Percentiles rank a stretch among this genome's conserved stretches.
phyloP scores from a whole-genome alignment of 2,797 vertebrate genomes.

The Anomalospiza imberbis region DNA sequence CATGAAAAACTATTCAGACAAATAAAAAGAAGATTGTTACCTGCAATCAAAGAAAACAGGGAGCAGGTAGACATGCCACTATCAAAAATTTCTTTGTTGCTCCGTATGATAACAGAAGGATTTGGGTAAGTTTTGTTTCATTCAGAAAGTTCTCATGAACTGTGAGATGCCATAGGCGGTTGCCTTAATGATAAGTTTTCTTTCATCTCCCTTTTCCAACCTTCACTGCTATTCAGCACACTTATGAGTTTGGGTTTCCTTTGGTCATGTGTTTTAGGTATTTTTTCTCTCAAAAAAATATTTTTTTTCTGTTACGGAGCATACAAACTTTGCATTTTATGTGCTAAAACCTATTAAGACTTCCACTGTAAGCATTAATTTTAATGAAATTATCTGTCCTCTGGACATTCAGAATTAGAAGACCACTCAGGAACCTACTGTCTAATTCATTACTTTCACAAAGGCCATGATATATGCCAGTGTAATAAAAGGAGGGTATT shows the following conservation, averaged over 20 bases:
- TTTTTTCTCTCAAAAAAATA: background rate
- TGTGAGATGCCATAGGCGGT: background rate
- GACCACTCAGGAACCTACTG: accelerated
- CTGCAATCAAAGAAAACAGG: background rate
- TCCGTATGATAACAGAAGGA: background rate
- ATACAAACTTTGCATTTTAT: background rate
- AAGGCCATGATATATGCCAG: background rate
- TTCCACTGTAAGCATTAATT: background rate
- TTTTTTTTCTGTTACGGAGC: background rate
- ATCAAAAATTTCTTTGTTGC: background rate
- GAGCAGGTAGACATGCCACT: background rate
- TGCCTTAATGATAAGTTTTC: background rate
- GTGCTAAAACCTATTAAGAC: accelerated
- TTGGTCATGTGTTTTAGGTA: accelerated
- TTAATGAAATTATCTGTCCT: background rate
- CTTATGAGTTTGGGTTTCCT: accelerated
- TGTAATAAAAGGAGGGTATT: background rate
- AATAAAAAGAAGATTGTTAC: background rate
- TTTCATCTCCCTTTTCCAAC: background rate
- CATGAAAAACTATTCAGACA: background rate
- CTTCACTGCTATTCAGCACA: background rate
- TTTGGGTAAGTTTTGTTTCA: background rate
- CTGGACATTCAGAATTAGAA: background rate
- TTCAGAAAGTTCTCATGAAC: background rate
- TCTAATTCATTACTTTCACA: background rate